These are phyloP conservation scores for Agelastica alni DNA, from an alignment of 2,888 invertebrate species.

Conservation along the genomic window DNA sequence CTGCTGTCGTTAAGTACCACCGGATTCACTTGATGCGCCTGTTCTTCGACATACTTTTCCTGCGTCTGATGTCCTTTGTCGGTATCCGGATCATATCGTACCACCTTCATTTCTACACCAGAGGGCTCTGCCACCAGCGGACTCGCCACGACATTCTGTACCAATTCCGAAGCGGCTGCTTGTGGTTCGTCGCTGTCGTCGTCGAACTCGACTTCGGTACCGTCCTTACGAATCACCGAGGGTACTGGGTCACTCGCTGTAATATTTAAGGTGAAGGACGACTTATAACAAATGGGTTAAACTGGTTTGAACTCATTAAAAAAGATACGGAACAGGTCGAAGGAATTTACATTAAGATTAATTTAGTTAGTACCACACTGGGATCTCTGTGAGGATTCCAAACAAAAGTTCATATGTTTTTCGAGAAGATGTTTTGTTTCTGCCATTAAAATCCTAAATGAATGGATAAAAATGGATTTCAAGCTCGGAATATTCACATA, in stretches of 20 bases:
- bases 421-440: too few species aligned
- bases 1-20: conserved; percentile 74
- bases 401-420: too few species aligned
- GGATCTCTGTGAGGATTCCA: too few species aligned
- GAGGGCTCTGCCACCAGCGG: conserved; percentile 51
- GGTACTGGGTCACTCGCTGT: conserved; percentile 64
- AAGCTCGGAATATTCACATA: too few species aligned
- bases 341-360: too few species aligned
- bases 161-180: conserved; percentile 63
- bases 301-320: too few species aligned
- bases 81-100: conserved; percentile 78
- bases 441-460: too few species aligned
- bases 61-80: conserved; percentile 73
- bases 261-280: conserved; percentile 17
- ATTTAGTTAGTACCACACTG: too few species aligned
- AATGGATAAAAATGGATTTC: too few species aligned
- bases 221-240: conserved; percentile 67
- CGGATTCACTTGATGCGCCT: conserved; percentile 74
- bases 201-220: conserved; percentile 59
- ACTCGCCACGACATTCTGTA: conserved; percentile 52
- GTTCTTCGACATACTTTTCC: conserved; percentile 71
- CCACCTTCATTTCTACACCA: conserved; percentile 82
- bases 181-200: conserved; percentile 55
- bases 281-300: background rate
- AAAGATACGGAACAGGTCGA: too few species aligned